Base-by-base conservation (phyloP, 2,888 invertebrate species). In the Polyploca ridens region DNA sequence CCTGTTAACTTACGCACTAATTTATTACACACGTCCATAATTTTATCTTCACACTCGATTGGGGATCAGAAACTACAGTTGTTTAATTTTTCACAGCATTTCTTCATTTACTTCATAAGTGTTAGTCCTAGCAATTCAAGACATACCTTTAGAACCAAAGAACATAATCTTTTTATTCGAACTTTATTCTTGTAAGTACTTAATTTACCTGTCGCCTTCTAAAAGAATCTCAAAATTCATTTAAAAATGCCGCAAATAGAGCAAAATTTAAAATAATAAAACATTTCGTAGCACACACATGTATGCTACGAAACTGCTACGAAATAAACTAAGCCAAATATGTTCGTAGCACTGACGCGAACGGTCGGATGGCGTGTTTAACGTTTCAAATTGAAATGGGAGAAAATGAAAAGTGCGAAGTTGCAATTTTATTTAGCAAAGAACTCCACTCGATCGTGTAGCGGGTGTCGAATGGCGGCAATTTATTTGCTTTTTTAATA, bases 401-500 rank as follows among this genome's bases (percentile, higher is more conserved):
- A 41, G 38, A 35, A 60, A 60, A 60, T 38, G 38, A 60, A 60
- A 60, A 16, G 38, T 35, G 60, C 33, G 38, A 61, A 41, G 62
- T 44, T 16, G 33, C 66, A 62, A 74, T 71, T 73, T 67, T 61
- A 72, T 73, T 69, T 68, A 67, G 64, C 63, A 46, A 69, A 69
- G 62, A 68, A 69, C 63, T 73, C 62, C 49, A 68, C 66, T 69
- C 67, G 68, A 74, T 74, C 63, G 71, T 66, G 58, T 68, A 63
- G 68, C 62, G 64, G 16, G 35, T 13, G 35, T 67, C 63, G 64
- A 71, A 69, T 70, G 69, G 62, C 57, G 33, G 69, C 76, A 67
- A 78, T 78, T 72, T 80, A 72, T 81, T 76, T 75, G 74, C 67
- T 54, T 74, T 75, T 78, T 79, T 78, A 77, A 77, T 77, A 78